phyloP scores from a whole-genome alignment of 2,113 vertebrate species.

The Solenodon paradoxus region DNA sequence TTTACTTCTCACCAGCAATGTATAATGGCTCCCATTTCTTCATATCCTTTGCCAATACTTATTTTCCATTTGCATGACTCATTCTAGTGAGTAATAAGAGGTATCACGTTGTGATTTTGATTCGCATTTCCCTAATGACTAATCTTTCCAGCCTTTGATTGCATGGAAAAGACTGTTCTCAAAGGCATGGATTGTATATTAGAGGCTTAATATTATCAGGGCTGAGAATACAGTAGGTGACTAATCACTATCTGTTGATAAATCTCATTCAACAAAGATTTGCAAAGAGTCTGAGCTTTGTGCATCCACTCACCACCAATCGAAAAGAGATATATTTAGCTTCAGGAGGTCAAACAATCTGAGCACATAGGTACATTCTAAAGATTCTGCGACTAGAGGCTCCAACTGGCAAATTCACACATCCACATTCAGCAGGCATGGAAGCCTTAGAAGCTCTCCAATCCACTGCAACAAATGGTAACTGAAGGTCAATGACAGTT shows the following conservation, averaged over 20 bases:
- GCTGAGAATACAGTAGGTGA: not conserved
- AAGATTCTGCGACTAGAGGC: not conserved
- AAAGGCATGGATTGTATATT: not conserved
- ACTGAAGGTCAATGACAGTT: not conserved
- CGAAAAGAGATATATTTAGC: constrained; percentile 34
- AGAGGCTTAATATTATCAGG: not conserved
- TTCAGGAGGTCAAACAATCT: constrained; percentile 3
- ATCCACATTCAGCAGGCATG: not conserved
- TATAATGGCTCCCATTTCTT: not conserved
- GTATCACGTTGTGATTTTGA: not conserved
- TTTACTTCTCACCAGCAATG: not conserved
- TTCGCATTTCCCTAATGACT: not conserved
- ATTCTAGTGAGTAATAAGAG: not conserved
- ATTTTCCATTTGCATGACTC: not conserved
- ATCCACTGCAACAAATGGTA: not conserved
- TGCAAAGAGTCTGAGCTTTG: not conserved
- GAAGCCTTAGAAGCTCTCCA: not conserved
- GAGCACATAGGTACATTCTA: not conserved
- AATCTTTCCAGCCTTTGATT: not conserved
- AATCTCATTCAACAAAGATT: not conserved
- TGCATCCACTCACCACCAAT: not conserved
- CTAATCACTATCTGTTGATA: not conserved
- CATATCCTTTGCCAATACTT: not conserved
- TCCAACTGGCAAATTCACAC: not conserved
- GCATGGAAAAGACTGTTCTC: not conserved